Base-by-base conservation (phyloP, 2,113 vertebrate genomes). In the Variabilichromis moorii region DNA sequence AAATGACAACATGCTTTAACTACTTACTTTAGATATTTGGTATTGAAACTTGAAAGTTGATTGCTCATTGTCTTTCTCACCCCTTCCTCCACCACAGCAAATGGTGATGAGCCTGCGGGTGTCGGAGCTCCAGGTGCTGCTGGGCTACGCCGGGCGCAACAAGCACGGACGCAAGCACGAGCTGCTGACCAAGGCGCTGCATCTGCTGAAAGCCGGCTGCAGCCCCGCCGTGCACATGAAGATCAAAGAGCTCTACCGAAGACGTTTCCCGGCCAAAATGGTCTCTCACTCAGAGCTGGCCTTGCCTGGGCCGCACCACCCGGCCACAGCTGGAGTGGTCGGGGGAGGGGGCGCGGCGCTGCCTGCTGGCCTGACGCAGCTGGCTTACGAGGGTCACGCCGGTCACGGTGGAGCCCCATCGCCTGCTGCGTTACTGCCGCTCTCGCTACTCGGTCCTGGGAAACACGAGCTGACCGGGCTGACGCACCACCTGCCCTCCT, bases 41-140 rank as follows among this genome's bases (percentile, higher is more conserved):
- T 78, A 31, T 51, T 78, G 26, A 33, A 76, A 76, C 14, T 50
- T 47, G 37, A 73, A 4, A 55, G 2, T 24, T 83, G 3, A 54
- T 88, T 40, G 33, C 57, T 88, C 26, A 3, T 86, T 11, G 8
- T 59, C 16, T 57, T 33, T 82, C 17, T 86, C 4, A 12, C 37
- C 28, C 42, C 19, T 7, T 59, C 5, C 21, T 19, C 33, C 14
- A 12, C 81, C 33, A 57, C 97, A 99, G 99, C 99, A 99, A 99
- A 99, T 99, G 99, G 98, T 99, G 96, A 99, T 99, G 98, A 99
- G 99, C 98, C 98, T 99, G 96, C 96, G 99, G 92, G 99, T 99
- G 85, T 99, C 99, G 81, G 99, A 99, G 95, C 98, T 99, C 93
- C 99, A 99, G 97, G 98, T 99, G 90, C 97, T 99, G 88, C 96